Evolutionary conservation across 2,797 vertebrate species (phyloP).

Genomic region (Paedocypris micromegethes): DNA sequence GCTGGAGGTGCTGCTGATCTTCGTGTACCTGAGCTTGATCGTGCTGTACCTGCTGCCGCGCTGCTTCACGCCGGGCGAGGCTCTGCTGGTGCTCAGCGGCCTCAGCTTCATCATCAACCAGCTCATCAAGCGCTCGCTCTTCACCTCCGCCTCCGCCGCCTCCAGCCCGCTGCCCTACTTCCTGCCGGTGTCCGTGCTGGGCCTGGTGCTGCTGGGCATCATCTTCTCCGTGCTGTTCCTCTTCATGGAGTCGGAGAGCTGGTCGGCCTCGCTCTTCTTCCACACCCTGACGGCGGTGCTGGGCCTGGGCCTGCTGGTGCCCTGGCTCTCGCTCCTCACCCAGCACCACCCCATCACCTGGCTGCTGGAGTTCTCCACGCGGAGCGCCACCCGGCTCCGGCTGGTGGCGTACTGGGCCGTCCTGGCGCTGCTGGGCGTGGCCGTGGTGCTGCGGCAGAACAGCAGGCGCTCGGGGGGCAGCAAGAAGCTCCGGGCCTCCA

Average conservation of each 20-base stretch:
- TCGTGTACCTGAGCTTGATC: conserved; percentile 94
- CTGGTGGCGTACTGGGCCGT: conserved; percentile 83
- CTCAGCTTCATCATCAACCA: conserved; percentile 92
- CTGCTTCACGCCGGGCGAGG: conserved; percentile 92
- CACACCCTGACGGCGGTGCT: conserved; percentile 91
- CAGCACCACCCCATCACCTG: conserved; percentile 86
- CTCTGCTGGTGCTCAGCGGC: conserved; percentile 81
- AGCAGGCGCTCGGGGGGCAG: conserved; percentile 73
- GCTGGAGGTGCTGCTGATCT: conserved; percentile 90
- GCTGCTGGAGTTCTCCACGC: conserved; percentile 84
- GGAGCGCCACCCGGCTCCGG: conserved; percentile 75
- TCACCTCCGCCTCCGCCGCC: conserved; percentile 69
- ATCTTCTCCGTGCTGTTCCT: conserved; percentile 87
- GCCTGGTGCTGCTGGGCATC: conserved; percentile 82
- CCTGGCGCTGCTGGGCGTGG: conserved; percentile 72
- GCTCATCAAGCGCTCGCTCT: conserved; percentile 93
- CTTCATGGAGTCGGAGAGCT: conserved; percentile 93
- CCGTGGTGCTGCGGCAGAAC: conserved; percentile 86
- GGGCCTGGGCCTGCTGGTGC: conserved; percentile 84
- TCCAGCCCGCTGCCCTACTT: conserved; percentile 86
- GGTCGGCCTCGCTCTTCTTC: conserved; percentile 92
- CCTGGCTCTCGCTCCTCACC: conserved; percentile 90
- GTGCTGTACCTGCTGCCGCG: conserved; percentile 88
- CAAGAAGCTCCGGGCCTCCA: conserved; percentile 90
- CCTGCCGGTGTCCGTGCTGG: conserved; percentile 82